Evolutionary conservation across 30 jellyfish, hydroid and myxozoan species (phyloP), one percentile per base, ranked within the genome.

Genomic region (Chrysaora quinquecirrha): DNA sequence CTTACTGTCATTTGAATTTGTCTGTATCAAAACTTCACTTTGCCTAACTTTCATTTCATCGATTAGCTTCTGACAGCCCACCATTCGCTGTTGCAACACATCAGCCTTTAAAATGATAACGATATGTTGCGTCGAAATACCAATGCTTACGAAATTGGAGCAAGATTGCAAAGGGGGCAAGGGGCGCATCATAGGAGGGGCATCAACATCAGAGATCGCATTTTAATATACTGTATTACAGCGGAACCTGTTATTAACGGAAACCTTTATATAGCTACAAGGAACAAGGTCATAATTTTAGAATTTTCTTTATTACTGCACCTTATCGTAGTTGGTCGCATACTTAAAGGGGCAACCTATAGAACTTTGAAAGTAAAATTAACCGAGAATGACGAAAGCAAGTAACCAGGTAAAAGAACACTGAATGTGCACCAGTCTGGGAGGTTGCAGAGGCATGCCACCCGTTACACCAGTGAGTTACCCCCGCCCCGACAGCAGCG

Each of bases 21-120:
- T 78, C 27, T 78, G 78, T 18, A 48, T 68, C 34, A 78, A 43
- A 0, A 78, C 35, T 25, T 38, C 49, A 11, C 72, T 62, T n/a
- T 78, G 89, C 27, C 69, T 68, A 20, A 25, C 46, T 63, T 66
- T 78, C 89, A 78, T 65, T 33, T 78, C 89, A 9, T 34, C 71
- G 24, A 78, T 62, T 18, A 78, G 81, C 52, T 62, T 76, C 32
- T 78, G 80, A 30, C 89, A 78, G 11, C 80, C 73, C 6, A 63
- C 34, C 70, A 78, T 20, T 7, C 81, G 81, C 25, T 49, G 50
- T 27, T 78, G 89, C 33, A 78, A 30, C 19, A 78, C 48, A 35
- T 78, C 89, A 0, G 81, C 81, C 89, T 78, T 3, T 9, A 52
- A 52, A 52, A 52, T 43, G n/a, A 43, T 43, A 16, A 43, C 9